Percentiles rank a stretch among this genome's conserved stretches.
These are phyloP conservation scores for Aproaerema taeniolella DNA, from an alignment of 2,888 invertebrate species.

Conservation along the genomic window DNA sequence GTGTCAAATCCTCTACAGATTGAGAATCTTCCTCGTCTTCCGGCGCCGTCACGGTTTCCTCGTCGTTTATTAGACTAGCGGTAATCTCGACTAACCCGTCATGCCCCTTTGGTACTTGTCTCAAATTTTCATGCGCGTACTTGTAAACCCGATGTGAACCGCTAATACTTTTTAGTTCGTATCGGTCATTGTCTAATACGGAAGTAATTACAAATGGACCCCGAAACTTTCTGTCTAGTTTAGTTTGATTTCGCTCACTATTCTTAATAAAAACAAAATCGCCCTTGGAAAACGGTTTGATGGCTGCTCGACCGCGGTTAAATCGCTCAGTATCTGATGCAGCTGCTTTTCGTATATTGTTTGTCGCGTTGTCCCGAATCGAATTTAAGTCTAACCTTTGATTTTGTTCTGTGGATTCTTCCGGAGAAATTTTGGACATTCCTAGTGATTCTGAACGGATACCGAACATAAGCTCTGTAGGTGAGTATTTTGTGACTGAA, in stretches of 20 bases:
- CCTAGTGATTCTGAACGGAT: conserved; percentile 15
- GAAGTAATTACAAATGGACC: conserved; percentile 2
- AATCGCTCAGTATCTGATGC: background rate
- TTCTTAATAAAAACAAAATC: conserved; percentile 8
- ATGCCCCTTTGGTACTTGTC: conserved; percentile 1
- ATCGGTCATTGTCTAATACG: conserved; percentile 3
- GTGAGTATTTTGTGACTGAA: conserved; percentile 17
- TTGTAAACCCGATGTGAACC: background rate
- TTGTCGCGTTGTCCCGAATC: background rate
- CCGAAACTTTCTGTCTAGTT: conserved; percentile 4
- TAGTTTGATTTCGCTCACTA: conserved; percentile 4
- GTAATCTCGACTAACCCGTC: background rate
- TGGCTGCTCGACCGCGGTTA: background rate
- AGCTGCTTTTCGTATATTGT: conserved; percentile 1
- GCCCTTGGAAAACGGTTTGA: background rate
- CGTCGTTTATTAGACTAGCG: conserved; percentile 2
- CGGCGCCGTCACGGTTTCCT: conserved; percentile 6
- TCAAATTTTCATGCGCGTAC: conserved; percentile 3
- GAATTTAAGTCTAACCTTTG: background rate
- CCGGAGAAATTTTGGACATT: conserved; percentile 2
- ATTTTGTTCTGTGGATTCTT: background rate
- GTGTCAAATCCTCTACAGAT: background rate
- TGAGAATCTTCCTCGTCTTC: background rate
- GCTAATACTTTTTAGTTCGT: conserved; percentile 1
- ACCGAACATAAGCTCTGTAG: conserved; percentile 20